Conservation (phyloP, 2,113 vertebrate species). For the Elephantulus edwardii region DNA sequence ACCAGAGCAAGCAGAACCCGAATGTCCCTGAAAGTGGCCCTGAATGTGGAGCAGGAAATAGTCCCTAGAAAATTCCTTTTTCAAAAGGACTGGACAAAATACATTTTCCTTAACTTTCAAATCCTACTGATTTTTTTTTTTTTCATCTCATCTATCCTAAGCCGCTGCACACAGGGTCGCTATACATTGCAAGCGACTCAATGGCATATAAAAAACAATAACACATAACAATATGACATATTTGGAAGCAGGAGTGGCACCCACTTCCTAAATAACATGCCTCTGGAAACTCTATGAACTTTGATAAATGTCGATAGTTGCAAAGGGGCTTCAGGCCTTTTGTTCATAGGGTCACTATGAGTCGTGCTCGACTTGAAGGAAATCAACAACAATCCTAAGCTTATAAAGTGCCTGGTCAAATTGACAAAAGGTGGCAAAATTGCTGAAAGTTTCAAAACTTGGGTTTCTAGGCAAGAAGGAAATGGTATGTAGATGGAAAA, state of each 20-base stretch:
- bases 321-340: no score
- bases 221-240: no score
- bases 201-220: no score
- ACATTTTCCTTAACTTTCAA: conserved; percentile 74
- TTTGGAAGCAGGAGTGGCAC: no score
- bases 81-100: conserved; percentile 61
- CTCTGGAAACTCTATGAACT: no score
- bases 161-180: no score
- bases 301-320: no score
- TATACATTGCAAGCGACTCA: no score
- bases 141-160: conserved; percentile 74
- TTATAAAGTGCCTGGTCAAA: conserved; percentile 72
- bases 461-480: conserved; percentile 48
- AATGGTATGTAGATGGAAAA: conserved; percentile 61
- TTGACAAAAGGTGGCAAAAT: conserved; percentile 70
- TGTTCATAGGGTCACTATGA: no score
- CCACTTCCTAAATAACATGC: no score
- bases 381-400: no score
- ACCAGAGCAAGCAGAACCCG: conserved; percentile 54
- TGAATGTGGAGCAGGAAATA: conserved; percentile 22
- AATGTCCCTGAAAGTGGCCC: conserved; percentile 10
- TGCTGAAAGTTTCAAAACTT: conserved; percentile 71
- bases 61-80: conserved; percentile 48
- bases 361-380: no score
- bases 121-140: conserved; percentile 71